A percentile compares a stretch with the other conserved stretches of the same genome.
These are phyloP conservation scores for Lonchura striata DNA, from an alignment of 2,113 vertebrate species.

Conservation along the genomic window DNA sequence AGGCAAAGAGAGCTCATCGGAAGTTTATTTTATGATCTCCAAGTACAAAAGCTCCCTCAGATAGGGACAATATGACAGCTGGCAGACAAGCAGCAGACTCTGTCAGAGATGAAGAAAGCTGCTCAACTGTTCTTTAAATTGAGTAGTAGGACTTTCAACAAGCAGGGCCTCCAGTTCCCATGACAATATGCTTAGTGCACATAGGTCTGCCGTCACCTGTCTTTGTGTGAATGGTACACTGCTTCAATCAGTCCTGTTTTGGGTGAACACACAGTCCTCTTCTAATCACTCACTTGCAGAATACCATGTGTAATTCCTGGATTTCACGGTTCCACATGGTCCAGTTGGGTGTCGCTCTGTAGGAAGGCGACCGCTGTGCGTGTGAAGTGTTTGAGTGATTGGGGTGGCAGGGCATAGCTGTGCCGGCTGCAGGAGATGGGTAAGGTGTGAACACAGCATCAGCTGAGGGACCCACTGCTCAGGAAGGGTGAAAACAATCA, in stretches of 20 bases:
- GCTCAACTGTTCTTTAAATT: neutral
- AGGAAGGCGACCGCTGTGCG: neutral
- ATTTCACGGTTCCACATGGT: neutral
- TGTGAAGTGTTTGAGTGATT: neutral
- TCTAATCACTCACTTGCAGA: neutral
- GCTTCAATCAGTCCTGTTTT: neutral
- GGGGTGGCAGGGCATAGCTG: neutral
- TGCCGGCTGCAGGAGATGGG: neutral
- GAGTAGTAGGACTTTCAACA: neutral
- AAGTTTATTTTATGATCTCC: constrained; percentile 9
- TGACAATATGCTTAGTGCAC: neutral
- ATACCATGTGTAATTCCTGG: neutral
- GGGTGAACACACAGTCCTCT: neutral
- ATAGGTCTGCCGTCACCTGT: neutral
- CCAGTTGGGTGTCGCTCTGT: neutral
- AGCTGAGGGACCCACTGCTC: neutral
- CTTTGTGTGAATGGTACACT: neutral
- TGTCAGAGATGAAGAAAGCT: neutral
- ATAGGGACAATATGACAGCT: neutral
- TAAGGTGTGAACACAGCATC: neutral
- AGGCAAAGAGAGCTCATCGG: constrained; percentile 10
- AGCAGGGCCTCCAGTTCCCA: neutral
- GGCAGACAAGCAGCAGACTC: neutral
- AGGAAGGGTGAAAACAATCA: neutral
- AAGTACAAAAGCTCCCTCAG: neutral